Percentiles rank a stretch among this genome's conserved stretches.
Evolutionary conservation across 2,797 vertebrate species (phyloP).

Genomic region (Siniperca undulata): DNA sequence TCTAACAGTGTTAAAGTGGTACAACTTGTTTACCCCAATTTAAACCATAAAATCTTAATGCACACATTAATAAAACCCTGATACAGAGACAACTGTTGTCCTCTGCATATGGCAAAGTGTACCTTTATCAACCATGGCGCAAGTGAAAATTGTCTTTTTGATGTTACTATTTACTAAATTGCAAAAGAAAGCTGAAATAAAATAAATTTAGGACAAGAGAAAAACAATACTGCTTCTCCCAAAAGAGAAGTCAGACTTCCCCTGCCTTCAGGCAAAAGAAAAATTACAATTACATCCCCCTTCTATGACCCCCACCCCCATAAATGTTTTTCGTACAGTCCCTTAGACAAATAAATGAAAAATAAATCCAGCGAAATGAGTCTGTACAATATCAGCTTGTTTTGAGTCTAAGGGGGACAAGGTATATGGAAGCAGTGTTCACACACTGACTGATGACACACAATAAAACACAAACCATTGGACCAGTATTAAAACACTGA

Average conservation of each 20-base stretch:
- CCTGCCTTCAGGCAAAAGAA: neutral
- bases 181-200: neutral
- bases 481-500: neutral
- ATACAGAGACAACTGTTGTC: neutral
- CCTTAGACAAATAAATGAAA: neutral
- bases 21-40: neutral
- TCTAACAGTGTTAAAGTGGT: too few relatives aligned
- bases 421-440: neutral
- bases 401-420: neutral
- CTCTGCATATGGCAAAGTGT: neutral
- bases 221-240: neutral
- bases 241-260: neutral
- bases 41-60: neutral
- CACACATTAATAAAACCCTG: conserved; percentile 1
- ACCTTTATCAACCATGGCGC: neutral
- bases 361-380: neutral
- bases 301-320: too few relatives aligned
- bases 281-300: neutral
- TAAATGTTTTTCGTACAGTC: neutral
- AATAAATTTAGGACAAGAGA: neutral
- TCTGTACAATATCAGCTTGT: neutral
- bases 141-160: neutral
- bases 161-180: neutral
- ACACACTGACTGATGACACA: conserved; percentile 2
- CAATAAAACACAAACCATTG: neutral